Base-by-base conservation (phyloP, 2,797 vertebrate species). In the Neoniphon sammara region DNA sequence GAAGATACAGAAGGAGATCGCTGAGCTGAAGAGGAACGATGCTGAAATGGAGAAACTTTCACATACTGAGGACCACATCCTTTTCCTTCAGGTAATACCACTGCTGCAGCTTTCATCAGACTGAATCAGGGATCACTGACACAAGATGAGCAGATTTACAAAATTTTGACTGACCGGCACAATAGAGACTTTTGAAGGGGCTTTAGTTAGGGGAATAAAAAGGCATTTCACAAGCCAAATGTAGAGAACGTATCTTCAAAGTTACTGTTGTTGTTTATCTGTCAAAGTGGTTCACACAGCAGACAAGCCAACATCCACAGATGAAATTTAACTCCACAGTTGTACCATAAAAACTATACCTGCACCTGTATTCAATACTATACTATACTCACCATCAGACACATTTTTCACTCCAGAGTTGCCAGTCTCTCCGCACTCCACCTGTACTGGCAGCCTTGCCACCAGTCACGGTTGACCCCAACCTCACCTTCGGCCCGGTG, bases 1-100 rank as follows among this genome's bases (percentile, higher is more conserved):
- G 44, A 93, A 90, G 39, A 88, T 96, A 75, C 94, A 95, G 72
- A 92, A 90, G 85, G 95, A 96, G 84, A 92, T 95, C 0, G n/a
- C 61, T 0, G 92, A 94, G 62, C 88, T 96, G 75, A 94, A 91
- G 83, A 93, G 82, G 65, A 85, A 75, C 25, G 93, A 93, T 17
- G 7, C 82, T 0, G 89, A 92, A 67, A 69, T 94, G 46, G 91
- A 89, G 25, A 85, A 81, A 20, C 91, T 95, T 2, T 91, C 90
- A 12, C 81, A 89, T 53, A 88, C 88, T 0, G 90, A 89, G 1
- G 93, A 92, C 47, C 88, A 94, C n/a, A 81, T 95, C 81, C 78
- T 87, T 3, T 95, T 96, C 75, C 88, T 94, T 0, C 90, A 94
- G 92, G 94, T 84, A 85, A 70, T 0, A 5, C 20, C 7, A 11